Base-by-base conservation (phyloP, 2,797 vertebrate genomes). In the Ceryle rudis region DNA sequence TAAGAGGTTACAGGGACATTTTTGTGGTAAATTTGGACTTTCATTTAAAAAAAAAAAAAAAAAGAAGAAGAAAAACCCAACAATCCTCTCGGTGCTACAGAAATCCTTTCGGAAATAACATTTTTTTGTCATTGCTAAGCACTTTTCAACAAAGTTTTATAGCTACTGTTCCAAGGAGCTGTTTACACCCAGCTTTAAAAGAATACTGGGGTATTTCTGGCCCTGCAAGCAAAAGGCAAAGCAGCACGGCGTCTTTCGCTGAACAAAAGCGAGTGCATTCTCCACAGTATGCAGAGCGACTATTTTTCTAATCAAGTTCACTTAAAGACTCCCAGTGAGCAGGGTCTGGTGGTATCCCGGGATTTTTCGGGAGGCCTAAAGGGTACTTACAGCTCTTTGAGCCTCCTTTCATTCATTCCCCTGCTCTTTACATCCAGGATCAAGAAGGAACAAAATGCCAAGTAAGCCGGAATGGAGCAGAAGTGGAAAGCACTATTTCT, bases 1-100 rank as follows among this genome's bases (percentile, higher is more conserved):
- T 94, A 98, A 98, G 97, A 98, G 98, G 98, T 99, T 98, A 98
- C 98, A 99, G 98, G 99, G 98, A 99, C 99, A 99, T 99, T 99
- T 98, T 99, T 99, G 99, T 97, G 99, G 99, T 93, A 96, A 99
- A 98, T 98, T 98, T 98, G 98, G 99, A 98, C 98, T 98, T 98
- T 98, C 95, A 96, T 97, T 98, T 98, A 98, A 81, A 58, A 97
- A 96, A 96, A 98, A 86, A 88, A 58, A 72, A 37, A 14, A 10
- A 22, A n/a, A 66, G 10, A 20, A 29, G 22, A 16, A 44, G 23
- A 23, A 17, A 37, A 46, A 64, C 14, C 42, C 44, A 18, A 49
- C 12, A 12, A 33, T 6, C 3, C 19, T 46, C 87, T 97, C 94
- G 89, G 79, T 89, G 95, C 98, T 97, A 93, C 86, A 89, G 89